Evolutionary conservation across 2,797 vertebrate species (phyloP), one percentile per base, ranked within the genome.

Genomic region (Phalloptychus januarius): DNA sequence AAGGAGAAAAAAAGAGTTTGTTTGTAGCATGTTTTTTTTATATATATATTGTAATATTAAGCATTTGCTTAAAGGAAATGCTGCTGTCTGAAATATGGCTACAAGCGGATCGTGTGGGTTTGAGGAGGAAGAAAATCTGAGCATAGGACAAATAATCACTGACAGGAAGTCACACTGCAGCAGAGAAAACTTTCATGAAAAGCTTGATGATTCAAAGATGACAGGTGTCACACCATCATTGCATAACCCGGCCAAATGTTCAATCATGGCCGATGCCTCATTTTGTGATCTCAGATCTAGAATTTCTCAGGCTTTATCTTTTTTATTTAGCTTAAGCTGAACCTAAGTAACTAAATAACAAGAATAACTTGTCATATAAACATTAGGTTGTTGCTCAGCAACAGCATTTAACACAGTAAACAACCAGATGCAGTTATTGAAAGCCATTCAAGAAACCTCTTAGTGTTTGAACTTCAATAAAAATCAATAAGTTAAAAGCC

Each of bases 221-320:
- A 71, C 50, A 23, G 46, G 4, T 77, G 52, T 79, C 72, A 28
- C 80, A 36, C 70, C 48, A 50, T 50, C 44, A 76, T 84, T 74
- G 45, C 11, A 40, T 56, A 74, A 45, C 33, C 31, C 58, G 48
- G 81, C 46, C 67, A 82, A 86, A 72, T 76, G 70, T 84, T 83
- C 76, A 31, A 75, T 73, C 69, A n/a, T 15, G 36, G n/a, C 5
- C 76, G 71, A 23, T 67, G 73, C 73, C 40, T 75, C 15, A 23
- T 67, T 71, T n/a, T 54, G n/a, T 77, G 71, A 76, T 72, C 48
- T 69, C 78, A 75, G n/a, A 76, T 75, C 58, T 45, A 65, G 38
- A 72, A 65, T 58, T 31, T 33, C 61, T 77, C 56, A 25, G 71
- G 40, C 74, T 79, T 79, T 50, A 25, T 18, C 12, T 20, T 72